phyloP scores from a whole-genome alignment of 2,113 vertebrate species.

The Upupa epops region DNA sequence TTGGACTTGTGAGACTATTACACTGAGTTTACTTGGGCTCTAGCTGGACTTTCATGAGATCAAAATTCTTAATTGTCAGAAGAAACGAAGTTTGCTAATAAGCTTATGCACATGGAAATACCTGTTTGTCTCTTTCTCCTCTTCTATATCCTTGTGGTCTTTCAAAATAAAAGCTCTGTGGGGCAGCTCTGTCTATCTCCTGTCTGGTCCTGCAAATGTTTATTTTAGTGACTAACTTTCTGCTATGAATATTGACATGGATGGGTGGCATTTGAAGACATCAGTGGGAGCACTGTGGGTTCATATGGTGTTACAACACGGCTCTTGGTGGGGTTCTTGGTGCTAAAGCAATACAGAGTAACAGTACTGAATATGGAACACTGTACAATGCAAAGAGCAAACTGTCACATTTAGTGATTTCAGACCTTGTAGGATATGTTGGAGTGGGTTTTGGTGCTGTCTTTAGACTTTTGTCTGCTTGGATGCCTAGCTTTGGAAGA shows the following conservation, averaged over 20 bases:
- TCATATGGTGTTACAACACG: not conserved
- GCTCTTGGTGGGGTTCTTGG: not conserved
- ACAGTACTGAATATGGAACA: accelerated
- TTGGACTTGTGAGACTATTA: not conserved
- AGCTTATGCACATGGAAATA: not conserved
- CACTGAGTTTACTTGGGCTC: not conserved
- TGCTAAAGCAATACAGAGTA: not conserved
- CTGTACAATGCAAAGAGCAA: not conserved
- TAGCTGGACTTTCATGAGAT: not conserved
- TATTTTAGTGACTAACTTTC: conserved; percentile 5
- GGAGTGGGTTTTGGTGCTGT: conserved; percentile 44
- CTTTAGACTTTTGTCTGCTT: conserved; percentile 58
- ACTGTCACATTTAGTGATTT: not conserved
- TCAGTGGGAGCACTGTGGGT: not conserved
- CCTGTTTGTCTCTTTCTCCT: not conserved
- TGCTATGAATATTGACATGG: not conserved
- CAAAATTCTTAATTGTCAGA: not conserved
- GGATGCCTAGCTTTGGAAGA: conserved; percentile 66
- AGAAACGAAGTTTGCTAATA: not conserved
- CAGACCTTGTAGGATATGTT: not conserved
- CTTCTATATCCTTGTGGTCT: not conserved
- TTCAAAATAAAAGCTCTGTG: not conserved
- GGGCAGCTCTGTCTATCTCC: not conserved
- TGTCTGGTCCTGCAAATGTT: conserved; percentile 33
- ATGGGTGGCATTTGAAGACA: not conserved